phyloP scores from a whole-genome alignment of 2,113 vertebrate species.

The Rhinolophus sinicus region DNA sequence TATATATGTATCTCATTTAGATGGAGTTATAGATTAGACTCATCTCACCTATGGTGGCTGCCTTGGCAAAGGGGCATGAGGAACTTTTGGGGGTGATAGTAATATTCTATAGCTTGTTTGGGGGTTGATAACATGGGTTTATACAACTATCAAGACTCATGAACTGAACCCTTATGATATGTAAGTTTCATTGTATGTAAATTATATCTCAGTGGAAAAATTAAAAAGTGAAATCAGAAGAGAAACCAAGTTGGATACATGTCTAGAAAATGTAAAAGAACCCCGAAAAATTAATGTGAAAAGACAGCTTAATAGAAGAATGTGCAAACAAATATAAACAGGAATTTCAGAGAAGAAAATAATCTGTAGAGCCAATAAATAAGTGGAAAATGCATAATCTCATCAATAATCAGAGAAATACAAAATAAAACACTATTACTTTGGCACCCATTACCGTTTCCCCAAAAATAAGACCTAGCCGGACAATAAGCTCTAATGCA shows the following conservation, averaged over 20 bases:
- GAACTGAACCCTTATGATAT: not conserved
- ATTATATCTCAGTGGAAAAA: not conserved
- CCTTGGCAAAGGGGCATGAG: not conserved
- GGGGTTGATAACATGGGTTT: not conserved
- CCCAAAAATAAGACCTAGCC: too few species aligned
- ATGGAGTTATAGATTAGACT: not conserved
- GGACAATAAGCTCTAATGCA: too few species aligned
- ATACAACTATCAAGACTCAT: constrained; percentile 13
- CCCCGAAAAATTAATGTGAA: not conserved
- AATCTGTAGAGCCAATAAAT: not conserved
- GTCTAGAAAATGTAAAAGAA: not conserved
- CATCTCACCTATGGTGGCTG: not conserved
- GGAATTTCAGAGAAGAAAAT: not conserved
- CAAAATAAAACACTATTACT: not conserved
- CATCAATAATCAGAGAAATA: not conserved
- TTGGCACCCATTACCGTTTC: not conserved
- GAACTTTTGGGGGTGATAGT: not conserved
- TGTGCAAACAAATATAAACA: not conserved
- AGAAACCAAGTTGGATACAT: not conserved
- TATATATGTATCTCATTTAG: not conserved
- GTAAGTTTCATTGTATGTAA: not conserved
- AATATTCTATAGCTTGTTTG: not conserved
- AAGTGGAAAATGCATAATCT: not conserved
- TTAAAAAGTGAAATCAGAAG: not conserved
- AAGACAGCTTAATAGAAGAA: not conserved